These are phyloP conservation scores for Rhorus exstirpatorius DNA, from an alignment of 2,888 invertebrate species.

Conservation along the genomic window DNA sequence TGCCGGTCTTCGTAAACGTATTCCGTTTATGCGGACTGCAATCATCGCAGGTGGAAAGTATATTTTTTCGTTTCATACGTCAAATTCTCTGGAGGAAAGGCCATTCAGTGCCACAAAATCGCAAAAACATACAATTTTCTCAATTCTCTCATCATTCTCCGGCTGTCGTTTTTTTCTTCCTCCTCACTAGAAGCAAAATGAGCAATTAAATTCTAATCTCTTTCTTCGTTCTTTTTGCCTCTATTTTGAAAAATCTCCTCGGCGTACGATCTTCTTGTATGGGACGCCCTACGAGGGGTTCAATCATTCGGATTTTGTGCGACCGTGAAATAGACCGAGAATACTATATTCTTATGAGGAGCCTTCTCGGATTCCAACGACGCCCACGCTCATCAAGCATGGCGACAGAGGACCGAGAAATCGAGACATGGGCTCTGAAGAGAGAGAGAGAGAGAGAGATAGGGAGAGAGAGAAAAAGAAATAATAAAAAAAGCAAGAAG, in stretches of 20 bases:
- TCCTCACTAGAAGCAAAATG: slow-evolving; percentile 2
- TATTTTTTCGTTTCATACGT: slow-evolving; percentile 18
- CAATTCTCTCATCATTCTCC: slow-evolving; percentile 42
- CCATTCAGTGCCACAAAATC: slow-evolving; percentile 9
- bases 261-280: slow-evolving; percentile 18
- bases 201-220: slow-evolving; percentile 44
- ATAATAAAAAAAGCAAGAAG: slow-evolving; percentile 14
- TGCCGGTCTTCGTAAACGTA: slow-evolving; percentile 54
- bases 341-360: slow-evolving; percentile 44
- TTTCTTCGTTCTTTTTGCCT: neutral
- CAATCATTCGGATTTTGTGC: slow-evolving; percentile 57
- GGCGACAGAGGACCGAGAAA: slow-evolving; percentile 53
- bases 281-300: slow-evolving; percentile 7
- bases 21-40: slow-evolving; percentile 43
- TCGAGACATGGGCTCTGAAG: slow-evolving; percentile 59
- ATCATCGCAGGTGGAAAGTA: slow-evolving; percentile 35
- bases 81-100: slow-evolving; percentile 4
- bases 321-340: slow-evolving; percentile 64
- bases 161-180: neutral
- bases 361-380: slow-evolving; percentile 52
- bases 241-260: slow-evolving; percentile 17
- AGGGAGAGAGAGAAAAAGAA: neutral
- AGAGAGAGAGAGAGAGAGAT: neutral
- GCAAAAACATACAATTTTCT: slow-evolving; percentile 68
- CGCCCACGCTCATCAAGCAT: slow-evolving; percentile 54